These are phyloP conservation scores for Syrphus vitripennis DNA, from an alignment of 2,888 invertebrate species.

Conservation along the genomic window DNA sequence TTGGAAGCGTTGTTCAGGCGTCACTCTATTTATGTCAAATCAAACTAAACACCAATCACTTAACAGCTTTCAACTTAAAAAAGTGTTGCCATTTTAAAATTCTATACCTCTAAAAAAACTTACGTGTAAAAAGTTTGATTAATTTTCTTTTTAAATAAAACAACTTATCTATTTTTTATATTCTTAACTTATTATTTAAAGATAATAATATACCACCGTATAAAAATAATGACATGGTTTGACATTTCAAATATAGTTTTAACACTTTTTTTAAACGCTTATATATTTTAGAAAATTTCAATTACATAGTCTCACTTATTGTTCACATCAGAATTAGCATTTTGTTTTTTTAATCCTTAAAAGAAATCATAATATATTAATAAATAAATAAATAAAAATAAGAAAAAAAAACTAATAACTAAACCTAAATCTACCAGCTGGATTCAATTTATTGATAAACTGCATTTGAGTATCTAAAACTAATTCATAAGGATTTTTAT, in stretches of 20 bases:
- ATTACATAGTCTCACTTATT: conserved; percentile 63
- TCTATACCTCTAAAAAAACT: no score
- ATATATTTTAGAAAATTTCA: conserved; percentile 50
- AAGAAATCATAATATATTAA: no score
- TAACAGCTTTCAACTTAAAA: no score
- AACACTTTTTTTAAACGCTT: conserved; percentile 39
- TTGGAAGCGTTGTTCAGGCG: no score
- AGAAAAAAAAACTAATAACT: conserved; percentile 32
- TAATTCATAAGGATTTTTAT: conserved; percentile 28
- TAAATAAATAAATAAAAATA: conserved; percentile 26
- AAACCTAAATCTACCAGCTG: conserved; percentile 40
- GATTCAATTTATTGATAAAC: conserved; percentile 37
- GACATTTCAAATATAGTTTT: conserved; percentile 44
- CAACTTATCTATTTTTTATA: neutral
- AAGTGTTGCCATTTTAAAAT: no score
- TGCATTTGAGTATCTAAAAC: conserved; percentile 44
- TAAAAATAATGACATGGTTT: conserved; percentile 66
- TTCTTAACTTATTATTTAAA: conserved; percentile 23
- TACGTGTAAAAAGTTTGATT: no score
- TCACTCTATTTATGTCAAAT: no score
- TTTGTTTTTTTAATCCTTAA: conserved; percentile 23
- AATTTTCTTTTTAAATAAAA: conserved; percentile 17
- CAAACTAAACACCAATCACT: no score
- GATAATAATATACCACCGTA: conserved; percentile 54
- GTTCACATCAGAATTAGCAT: conserved; percentile 48